Conservation (phyloP, 2,113 vertebrate species). For the Podarcis raffonei region DNA sequence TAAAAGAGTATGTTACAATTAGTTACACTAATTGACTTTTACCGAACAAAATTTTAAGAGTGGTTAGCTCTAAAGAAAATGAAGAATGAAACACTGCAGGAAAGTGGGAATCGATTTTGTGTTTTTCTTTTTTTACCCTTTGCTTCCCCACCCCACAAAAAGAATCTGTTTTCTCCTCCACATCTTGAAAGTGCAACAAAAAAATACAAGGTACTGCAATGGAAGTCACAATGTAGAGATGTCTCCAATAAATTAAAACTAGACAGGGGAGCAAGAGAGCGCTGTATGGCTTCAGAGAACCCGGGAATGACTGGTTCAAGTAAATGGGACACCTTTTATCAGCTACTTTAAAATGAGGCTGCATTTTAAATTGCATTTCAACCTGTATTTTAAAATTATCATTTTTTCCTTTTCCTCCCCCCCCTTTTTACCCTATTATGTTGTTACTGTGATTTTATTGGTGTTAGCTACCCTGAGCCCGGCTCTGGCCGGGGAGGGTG, state of each 20-base stretch:
- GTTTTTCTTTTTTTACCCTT: neutral
- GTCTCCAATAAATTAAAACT: constrained; percentile 76
- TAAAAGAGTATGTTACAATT: constrained; percentile 97
- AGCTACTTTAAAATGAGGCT: no score
- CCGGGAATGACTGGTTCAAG: neutral
- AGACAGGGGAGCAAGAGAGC: constrained; percentile 24
- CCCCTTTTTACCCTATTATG: no score
- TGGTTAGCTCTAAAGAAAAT: constrained; percentile 72
- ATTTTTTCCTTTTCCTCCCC: no score
- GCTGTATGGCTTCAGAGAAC: neutral
- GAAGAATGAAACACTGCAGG: constrained; percentile 66
- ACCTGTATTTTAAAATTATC: no score
- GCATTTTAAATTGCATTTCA: no score
- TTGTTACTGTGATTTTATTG: no score
- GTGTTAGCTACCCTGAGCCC: no score
- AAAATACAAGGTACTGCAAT: constrained; percentile 70
- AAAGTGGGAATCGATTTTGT: constrained; percentile 38
- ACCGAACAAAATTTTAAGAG: constrained; percentile 75
- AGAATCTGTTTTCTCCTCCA: neutral
- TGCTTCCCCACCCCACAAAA: neutral
- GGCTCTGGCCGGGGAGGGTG: no score
- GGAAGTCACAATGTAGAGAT: constrained; percentile 71
- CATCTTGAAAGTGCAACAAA: constrained; percentile 71
- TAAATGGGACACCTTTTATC: no score
- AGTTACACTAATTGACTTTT: constrained; percentile 87